A percentile compares a stretch with the other conserved stretches of the same genome.
Conservation (phyloP, 2,888 invertebrate species). For the Chymomyza amoena region DNA sequence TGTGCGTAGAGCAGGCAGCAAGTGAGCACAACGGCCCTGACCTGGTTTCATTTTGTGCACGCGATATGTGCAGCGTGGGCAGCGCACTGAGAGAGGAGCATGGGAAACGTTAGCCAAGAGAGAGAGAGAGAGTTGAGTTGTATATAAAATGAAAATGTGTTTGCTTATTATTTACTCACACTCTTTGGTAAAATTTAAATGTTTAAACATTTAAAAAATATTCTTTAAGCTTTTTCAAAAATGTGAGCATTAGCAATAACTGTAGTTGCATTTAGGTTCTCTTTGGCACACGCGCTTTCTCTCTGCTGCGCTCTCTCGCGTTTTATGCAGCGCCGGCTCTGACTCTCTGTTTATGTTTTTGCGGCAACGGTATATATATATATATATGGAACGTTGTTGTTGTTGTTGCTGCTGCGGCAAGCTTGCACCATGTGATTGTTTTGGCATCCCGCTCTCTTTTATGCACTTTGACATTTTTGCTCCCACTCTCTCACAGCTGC, state of each 20-base stretch:
- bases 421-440: constrained; percentile 69
- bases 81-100: constrained; percentile 36
- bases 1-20: constrained; percentile 38
- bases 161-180: background rate
- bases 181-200: background rate
- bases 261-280: background rate
- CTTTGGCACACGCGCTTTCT: constrained; percentile 30
- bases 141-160: background rate
- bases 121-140: constrained; percentile 28
- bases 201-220: background rate
- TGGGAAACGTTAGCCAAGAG: constrained; percentile 35
- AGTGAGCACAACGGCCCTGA: constrained; percentile 78
- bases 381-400: background rate
- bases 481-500: background rate
- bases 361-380: constrained; percentile 47
- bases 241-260: background rate
- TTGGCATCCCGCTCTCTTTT: constrained; percentile 51
- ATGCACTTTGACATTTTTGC: constrained; percentile 35
- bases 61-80: constrained; percentile 65
- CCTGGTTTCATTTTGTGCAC: constrained; percentile 71
- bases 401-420: constrained; percentile 47
- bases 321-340: constrained; percentile 13
- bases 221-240: background rate
- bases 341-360: constrained; percentile 74
- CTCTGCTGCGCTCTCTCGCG: constrained; percentile 15